These are phyloP conservation scores for Aurelia coerulea DNA, from an alignment of 30 jellyfish, hydroid and myxozoan genomes.

Conservation along the genomic window DNA sequence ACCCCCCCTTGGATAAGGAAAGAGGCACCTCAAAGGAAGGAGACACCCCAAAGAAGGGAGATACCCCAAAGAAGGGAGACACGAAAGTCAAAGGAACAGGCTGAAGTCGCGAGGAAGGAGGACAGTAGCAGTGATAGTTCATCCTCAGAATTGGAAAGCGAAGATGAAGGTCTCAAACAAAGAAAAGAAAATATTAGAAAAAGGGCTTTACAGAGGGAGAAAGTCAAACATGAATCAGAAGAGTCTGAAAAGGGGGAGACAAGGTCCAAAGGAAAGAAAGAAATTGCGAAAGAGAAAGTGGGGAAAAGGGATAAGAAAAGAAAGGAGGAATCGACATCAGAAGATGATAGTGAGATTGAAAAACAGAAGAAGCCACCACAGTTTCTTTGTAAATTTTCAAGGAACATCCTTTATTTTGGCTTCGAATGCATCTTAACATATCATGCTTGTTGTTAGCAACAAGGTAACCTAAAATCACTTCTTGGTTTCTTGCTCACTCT, in stretches of 20 bases:
- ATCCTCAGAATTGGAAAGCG: neutral
- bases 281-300: neutral
- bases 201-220: neutral
- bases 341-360: conserved; percentile 16
- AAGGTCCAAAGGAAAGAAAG: no score
- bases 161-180: neutral
- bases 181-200: neutral
- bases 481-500: no score
- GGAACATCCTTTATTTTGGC: no score
- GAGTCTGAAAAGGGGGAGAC: no score
- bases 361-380: neutral
- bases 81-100: no score
- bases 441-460: no score
- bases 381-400: no score
- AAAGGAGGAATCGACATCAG: conserved; percentile 19
- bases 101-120: neutral
- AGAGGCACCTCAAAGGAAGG: neutral
- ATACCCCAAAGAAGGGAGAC: no score
- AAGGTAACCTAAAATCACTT: no score
- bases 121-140: neutral
- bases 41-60: neutral
- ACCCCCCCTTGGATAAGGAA: no score
- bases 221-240: neutral
- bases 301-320: neutral
- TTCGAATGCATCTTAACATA: no score